Base-by-base conservation (phyloP, 1,140 invertebrate genomes). In the Mizuhopecten yessoensis region DNA sequence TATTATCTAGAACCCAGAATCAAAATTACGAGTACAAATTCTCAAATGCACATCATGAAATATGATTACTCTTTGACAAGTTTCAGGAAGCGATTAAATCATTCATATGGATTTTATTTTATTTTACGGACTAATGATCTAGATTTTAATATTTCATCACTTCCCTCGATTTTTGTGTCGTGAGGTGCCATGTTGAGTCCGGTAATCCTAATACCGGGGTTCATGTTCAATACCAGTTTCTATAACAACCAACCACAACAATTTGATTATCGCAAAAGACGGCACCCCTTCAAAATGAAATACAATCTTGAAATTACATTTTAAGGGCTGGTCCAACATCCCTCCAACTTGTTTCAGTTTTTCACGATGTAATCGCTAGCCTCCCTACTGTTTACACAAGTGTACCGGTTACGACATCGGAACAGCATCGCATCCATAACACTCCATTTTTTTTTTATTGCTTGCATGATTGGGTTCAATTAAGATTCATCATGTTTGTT, bases 181-280 rank as follows among this genome's bases (percentile, higher is more conserved):
- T 29, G 57, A 75, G 57, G 57, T 75, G 57, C 57, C 11, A 29
- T 29, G 23, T 7, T 1, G 57, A 75, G 57, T 75, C n/a, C 57
- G 29, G 57, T 75, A 75, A 75, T 5, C 57, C 57, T 1, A 75
- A 29, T 29, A 2, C 1, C 5, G 9, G 23, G 5, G 23, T 75
- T 29, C 57, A 75, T 75, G 57, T 75, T 29, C 57, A 29, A 75
- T 75, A 75, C 57, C 57, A 75, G 42, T 75, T 29, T n/a, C 57
- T 75, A 75, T 75, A 75, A 75, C 57, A 75, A 75, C 57, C 57
- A 75, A 75, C 57, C 57, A 75, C 57, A 29, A 75, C 57, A 29
- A 75, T 75, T 29, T 75, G 57, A 75, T 75, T 75, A 75, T 29
- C 23, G 9, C 5, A 57, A 57, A 57, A 20, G 13, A 23, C 23